Conservation (phyloP, 2,113 vertebrate genomes). For the Accipiter virgatus region DNA sequence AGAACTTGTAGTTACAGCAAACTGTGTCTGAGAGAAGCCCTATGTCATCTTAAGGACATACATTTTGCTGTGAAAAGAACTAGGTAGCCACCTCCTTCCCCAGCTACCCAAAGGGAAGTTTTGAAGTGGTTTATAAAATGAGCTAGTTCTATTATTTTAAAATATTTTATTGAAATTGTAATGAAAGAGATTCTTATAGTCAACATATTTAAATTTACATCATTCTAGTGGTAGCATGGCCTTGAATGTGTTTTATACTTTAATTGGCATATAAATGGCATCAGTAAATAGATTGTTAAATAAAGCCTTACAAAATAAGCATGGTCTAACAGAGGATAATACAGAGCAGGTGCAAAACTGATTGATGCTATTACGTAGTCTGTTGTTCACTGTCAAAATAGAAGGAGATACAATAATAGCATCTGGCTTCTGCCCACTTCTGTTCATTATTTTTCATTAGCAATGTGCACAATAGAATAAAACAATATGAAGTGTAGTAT, state of each 20-base stretch:
- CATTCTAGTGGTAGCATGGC: neutral
- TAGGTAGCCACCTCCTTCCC: neutral
- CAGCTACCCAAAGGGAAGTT: neutral
- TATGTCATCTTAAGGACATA: neutral
- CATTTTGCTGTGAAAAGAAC: neutral
- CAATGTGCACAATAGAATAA: neutral
- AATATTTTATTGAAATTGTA: neutral
- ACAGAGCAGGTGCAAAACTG: neutral
- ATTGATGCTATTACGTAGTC: neutral
- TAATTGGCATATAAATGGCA: neutral
- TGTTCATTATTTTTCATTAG: neutral
- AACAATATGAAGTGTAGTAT: neutral
- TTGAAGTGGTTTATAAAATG: neutral
- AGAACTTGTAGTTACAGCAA: neutral
- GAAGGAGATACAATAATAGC: neutral
- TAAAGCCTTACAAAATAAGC: neutral
- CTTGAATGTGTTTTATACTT: neutral
- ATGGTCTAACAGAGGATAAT: neutral
- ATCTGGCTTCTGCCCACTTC: neutral
- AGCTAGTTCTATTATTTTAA: neutral
- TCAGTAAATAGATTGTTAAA: neutral
- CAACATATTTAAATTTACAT: neutral
- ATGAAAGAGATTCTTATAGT: neutral
- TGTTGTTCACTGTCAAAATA: neutral
- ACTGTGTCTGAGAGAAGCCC: neutral